Evolutionary conservation across 2,888 invertebrate species (phyloP).

Genomic region (Koerneria pararmatus): DNA sequence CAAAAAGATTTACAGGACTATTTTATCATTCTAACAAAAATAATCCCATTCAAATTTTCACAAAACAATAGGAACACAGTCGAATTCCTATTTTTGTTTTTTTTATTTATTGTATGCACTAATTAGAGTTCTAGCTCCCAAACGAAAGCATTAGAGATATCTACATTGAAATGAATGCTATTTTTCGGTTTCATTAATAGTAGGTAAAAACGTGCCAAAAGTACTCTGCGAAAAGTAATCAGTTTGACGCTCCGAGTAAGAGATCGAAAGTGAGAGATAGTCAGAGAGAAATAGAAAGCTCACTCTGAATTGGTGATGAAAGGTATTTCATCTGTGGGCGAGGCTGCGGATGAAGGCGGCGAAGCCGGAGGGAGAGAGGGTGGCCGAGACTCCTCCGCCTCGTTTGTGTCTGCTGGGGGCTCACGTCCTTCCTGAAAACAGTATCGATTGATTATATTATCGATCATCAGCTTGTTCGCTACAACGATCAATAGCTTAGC

Average conservation of each 20-base stretch:
- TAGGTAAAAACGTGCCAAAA: not conserved
- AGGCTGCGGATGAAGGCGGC: conserved; percentile 14
- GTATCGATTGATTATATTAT: not conserved
- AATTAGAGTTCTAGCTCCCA: too few species aligned
- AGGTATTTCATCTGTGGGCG: conserved; percentile 22
- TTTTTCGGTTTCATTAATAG: too few species aligned
- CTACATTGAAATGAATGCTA: too few species aligned
- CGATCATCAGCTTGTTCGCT: not conserved
- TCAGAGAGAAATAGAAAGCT: not conserved
- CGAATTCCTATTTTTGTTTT: too few species aligned
- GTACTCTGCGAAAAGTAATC: not conserved
- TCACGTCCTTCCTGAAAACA: conserved; percentile 48
- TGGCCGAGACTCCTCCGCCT: conserved; percentile 20
- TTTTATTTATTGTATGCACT: too few species aligned
- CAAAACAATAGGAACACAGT: too few species aligned
- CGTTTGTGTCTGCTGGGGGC: conserved; percentile 55
- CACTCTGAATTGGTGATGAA: conserved; percentile 15
- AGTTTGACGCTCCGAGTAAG: not conserved
- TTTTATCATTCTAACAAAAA: too few species aligned
- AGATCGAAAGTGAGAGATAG: too few species aligned
- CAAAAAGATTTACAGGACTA: too few species aligned
- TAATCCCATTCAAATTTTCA: too few species aligned
- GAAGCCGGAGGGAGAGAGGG: conserved; percentile 6
- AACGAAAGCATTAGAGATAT: too few species aligned
- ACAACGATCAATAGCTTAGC: not conserved